These are phyloP conservation scores for Luidia sarsii DNA, from an alignment of 53 echinoderm and acorn worm genomes.

Conservation along the genomic window DNA sequence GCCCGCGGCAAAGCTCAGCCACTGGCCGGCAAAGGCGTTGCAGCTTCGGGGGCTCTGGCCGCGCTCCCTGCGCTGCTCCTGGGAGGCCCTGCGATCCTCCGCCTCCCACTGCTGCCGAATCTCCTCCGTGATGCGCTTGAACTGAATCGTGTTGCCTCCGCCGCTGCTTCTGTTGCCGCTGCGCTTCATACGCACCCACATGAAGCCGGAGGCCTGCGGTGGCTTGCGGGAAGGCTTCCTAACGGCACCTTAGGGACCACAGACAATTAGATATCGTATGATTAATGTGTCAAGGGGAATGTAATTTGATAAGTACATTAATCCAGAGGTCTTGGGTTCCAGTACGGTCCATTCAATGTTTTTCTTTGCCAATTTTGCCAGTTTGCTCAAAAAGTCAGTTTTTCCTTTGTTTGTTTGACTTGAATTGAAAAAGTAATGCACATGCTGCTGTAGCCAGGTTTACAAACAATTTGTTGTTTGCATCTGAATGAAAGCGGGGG, in stretches of 20 bases:
- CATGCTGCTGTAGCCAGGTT: no score
- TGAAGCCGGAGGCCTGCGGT: conserved; percentile 80
- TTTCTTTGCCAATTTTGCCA: no score
- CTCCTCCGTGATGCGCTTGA: conserved; percentile 73
- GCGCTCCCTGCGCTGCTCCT: conserved; percentile 65
- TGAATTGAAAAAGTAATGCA: no score
- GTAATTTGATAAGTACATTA: no score
- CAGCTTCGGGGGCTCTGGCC: conserved; percentile 76
- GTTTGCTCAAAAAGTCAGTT: no score
- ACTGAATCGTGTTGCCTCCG: conserved; percentile 48
- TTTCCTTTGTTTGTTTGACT: no score
- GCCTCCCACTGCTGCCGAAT: conserved; percentile 85
- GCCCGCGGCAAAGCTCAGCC: conserved; percentile 85
- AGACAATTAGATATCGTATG: no score
- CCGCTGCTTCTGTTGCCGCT: conserved; percentile 29
- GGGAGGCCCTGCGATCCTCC: conserved; percentile 73
- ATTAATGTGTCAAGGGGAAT: no score
- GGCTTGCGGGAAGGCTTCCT: conserved; percentile 76
- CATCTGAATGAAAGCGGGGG: no score
- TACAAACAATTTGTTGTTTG: no score
- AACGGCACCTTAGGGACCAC: conserved; percentile 54
- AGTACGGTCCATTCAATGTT: no score
- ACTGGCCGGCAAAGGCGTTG: conserved; percentile 84
- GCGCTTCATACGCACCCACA: conserved; percentile 84
- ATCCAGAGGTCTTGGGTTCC: no score